Base-by-base conservation (phyloP, 2,113 vertebrate genomes). In the Sapajus apella region DNA sequence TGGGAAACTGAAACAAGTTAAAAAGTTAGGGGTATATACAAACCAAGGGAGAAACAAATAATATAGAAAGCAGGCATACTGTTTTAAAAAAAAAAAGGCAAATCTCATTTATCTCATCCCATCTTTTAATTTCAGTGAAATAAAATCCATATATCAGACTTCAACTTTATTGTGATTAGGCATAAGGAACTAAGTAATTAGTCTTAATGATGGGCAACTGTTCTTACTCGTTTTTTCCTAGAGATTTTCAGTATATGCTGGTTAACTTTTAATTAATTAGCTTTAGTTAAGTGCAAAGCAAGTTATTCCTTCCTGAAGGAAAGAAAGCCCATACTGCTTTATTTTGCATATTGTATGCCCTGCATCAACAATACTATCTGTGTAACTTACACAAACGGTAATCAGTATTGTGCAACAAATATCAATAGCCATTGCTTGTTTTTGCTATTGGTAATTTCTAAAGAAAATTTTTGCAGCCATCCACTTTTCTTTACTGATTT, bases 81-180 rank as follows among this genome's bases (percentile, higher is more conserved):
- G 8, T 64, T 56, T 3, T 47, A 83, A 73, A n/a, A 75, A 68
- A 70, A 87, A n/a, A 68, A 84, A 35, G 9, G 18, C n/a, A 75
- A 50, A 14, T 76, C 1, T 10, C 4, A 85, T 77, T 94, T 85
- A 8, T 73, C 37, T 90, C 86, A 96, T 37, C 6, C 17, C 8
- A 35, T 75, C 27, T 90, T 91, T 91, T 17, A 61, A 52, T 86
- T 86, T 91, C 50, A 91, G 64, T 82, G 56, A 91, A 55, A 91
- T 61, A 45, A 80, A 56, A 84, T 50, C 9, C 10, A n/a, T 83
- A 55, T 3, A 11, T 87, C 75, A 79, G 21, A 79, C 32, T 83
- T 68, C 35, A 94, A 45, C 9, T 64, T 90, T 43, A 61, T 45
- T 58, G 21, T 66, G 70, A 90, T 70, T 40, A 58, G 40, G 8